Conservation (phyloP, 2,888 invertebrate species). For the Yponomeuta evonymella region DNA sequence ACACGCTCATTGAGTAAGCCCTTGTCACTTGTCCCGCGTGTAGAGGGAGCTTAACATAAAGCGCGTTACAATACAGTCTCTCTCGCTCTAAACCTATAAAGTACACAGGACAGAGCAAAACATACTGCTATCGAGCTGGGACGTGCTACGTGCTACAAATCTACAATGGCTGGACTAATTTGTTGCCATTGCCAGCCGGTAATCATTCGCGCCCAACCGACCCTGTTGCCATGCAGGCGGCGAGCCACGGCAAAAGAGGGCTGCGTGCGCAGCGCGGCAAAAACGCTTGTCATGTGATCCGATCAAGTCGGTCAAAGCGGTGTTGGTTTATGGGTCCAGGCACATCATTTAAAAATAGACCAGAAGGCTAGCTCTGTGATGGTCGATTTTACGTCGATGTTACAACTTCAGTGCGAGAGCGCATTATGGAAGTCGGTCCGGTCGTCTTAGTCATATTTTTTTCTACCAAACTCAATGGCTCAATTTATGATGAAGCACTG, state of each 20-base stretch:
- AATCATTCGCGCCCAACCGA: background rate
- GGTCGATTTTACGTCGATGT: no score
- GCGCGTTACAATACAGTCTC: no score
- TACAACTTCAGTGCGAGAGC: no score
- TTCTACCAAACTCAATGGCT: no score
- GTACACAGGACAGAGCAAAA: background rate
- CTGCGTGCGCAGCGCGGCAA: constrained; percentile 16
- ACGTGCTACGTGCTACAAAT: background rate
- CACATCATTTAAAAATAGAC: no score
- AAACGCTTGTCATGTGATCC: constrained; percentile 18
- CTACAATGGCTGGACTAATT: background rate
- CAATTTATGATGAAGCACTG: no score
- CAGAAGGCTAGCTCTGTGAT: no score
- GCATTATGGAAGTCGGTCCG: no score
- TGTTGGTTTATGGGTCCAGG: background rate
- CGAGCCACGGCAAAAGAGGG: constrained; percentile 14
- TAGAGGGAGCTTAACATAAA: no score
- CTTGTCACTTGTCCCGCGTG: no score
- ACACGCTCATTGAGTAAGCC: no score
- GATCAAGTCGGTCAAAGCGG: background rate
- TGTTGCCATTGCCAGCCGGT: background rate
- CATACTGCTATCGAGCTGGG: background rate
- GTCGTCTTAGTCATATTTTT: no score
- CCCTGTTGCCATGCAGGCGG: constrained; percentile 15
- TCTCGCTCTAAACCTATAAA: background rate